A percentile compares a stretch with the other conserved stretches of the same genome.
phyloP scores from a whole-genome alignment of 53 echinoderm and acorn worm genomes.

The Arbacia lixula region DNA sequence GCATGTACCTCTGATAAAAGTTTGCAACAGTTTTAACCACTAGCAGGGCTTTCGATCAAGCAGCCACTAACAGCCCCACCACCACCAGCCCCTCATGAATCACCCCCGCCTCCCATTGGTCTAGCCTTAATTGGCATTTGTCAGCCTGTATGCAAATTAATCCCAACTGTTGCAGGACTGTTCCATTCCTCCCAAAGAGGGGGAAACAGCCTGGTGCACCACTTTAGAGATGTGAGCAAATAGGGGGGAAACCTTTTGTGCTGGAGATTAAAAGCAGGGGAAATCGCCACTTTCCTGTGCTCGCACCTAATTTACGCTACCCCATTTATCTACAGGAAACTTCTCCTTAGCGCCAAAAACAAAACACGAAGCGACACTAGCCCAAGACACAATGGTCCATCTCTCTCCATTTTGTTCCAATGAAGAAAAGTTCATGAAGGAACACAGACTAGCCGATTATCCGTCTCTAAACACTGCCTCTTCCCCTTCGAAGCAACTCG shows the following conservation, averaged over 20 bases:
- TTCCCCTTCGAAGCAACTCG: too few species aligned
- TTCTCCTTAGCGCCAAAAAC: conserved; percentile 20
- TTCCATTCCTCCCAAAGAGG: conserved; percentile 37
- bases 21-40: conserved; percentile 42
- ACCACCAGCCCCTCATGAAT: conserved; percentile 49
- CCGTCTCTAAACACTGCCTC: too few species aligned
- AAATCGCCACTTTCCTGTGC: conserved; percentile 53
- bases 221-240: not conserved
- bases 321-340: conserved; percentile 48
- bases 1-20: conserved; percentile 41
- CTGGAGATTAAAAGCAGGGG: conserved; percentile 14
- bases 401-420: too few species aligned
- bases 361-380: conserved; percentile 32
- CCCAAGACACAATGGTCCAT: not conserved
- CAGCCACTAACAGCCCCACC: conserved; percentile 11
- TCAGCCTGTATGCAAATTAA: conserved; percentile 58
- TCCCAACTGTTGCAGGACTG: conserved; percentile 48
- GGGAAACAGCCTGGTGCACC: not conserved
- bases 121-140: conserved; percentile 54
- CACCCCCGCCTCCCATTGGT: conserved; percentile 52
- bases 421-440: too few species aligned
- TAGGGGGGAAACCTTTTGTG: conserved; percentile 11
- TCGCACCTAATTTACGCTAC: conserved; percentile 27
- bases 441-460: too few species aligned
- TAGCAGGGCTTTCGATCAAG: not conserved